Evolutionary conservation across 2,797 vertebrate species (phyloP), one percentile per base, ranked within the genome.

Genomic region (Danio choprae): DNA sequence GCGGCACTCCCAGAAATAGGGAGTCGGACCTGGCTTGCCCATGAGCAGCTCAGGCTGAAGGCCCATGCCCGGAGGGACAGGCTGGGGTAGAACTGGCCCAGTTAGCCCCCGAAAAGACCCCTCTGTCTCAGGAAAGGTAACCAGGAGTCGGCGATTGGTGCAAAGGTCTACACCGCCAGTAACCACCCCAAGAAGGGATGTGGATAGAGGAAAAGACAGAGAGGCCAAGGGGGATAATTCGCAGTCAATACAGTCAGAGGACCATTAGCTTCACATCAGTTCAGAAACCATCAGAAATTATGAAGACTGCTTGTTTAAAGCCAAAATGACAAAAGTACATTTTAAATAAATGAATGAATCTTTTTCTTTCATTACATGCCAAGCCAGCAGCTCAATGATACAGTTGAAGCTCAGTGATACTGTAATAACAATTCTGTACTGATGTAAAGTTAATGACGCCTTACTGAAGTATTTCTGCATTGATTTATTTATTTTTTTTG

Each of bases 1-100:
- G 89, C 91, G 92, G 91, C 91, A 93, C 91, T 93, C 91, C 94
- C 94, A 94, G 90, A 93, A 93, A 93, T 92, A 94, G 70, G 91
- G 90, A 90, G 89, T 89, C 88, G 92, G 90, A 87, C 92, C 90
- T 85, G 93, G 88, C 87, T 94, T 93, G 84, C 91, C 94, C 89
- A 91, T 84, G 80, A 93, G 93, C 89, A 94, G 91, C 91, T 93
- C 94, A 85, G 91, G 89, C 92, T 94, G 92, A 90, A 91, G 89
- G 89, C 91, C 89, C 86, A 91, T 87, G 86, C 86, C 83, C 79
- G 92, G 89, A 82, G 91, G 91, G 91, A 92, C 91, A 78, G 90
- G 91, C 88, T 93, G 92, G 86, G 93, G 88, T 80, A 90, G 91
- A 89, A 89, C 88, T n/a, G 88, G 88, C 91, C 93, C 92, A 87